Base-by-base conservation (phyloP, 2,888 invertebrate genomes). In the Aelia acuminata region DNA sequence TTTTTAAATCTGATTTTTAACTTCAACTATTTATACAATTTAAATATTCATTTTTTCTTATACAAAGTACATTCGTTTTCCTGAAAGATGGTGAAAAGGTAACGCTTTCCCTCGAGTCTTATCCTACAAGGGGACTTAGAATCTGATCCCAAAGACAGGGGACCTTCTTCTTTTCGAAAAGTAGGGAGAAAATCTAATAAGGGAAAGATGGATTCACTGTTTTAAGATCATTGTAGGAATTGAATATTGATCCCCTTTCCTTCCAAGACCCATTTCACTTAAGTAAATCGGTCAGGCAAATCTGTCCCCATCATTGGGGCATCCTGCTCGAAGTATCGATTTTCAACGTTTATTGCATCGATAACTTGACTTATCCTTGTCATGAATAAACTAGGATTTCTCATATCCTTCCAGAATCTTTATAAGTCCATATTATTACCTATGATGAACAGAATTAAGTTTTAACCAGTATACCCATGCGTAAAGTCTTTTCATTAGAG, bases 221-320 rank as follows among this genome's bases (percentile, higher is more conserved):
- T 63, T 63, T 63, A 63, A 63, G 63, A 63, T 63, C 63, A 63
- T 63, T 63, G 63, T 63, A 63, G 63, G 63, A 63, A 63, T 63
- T 63, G 63, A 63, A 63, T 63, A 63, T 63, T 63, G 63, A 63
- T 63, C 63, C 31, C 31, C 31, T 35, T 63, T 15, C 63, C 31
- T 63, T 31, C 63, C 63, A 63, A 63, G 63, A 63, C 31, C 63
- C 63, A 63, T 63, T 63, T 63, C 31, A 63, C 63, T 63, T 63
- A 63, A 63, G 63, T 63, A 63, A 63, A 63, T 63, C 63, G 63
- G 31, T 63, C 63, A 63, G 63, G 63, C 31, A 63, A 63, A 63
- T 63, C 63, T 63, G 63, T 63, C 63, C 63, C 63, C 18, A 63
- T 63, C 63, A 63, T 63, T 63, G 63, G 63, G 31, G 31, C 31